Evolutionary conservation across 2,113 vertebrate genomes (phyloP).

Genomic region (Myiozetetes cayanensis): DNA sequence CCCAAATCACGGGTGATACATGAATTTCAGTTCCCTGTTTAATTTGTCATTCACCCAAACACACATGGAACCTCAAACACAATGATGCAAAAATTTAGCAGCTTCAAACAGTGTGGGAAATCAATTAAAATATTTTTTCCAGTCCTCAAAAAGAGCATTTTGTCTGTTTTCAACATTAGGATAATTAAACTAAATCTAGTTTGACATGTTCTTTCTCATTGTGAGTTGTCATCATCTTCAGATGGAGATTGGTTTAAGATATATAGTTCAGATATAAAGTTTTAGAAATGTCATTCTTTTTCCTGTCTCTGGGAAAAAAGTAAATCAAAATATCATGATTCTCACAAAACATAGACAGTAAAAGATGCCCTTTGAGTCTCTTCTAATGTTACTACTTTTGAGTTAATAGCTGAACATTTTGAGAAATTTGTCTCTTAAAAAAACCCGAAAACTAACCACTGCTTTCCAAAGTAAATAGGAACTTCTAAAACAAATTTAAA

Average conservation of each 20-base stretch:
- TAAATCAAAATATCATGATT: not conserved
- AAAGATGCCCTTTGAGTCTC: not conserved
- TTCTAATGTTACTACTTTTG: not conserved
- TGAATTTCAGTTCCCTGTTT: not conserved
- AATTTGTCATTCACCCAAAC: not conserved
- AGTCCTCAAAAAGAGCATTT: rapidly evolving
- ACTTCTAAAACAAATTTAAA: not conserved
- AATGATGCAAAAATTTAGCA: not conserved
- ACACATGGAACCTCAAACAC: not conserved
- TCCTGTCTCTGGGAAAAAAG: not conserved
- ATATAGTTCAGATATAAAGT: not conserved
- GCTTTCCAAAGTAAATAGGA: not conserved
- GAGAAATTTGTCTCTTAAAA: not conserved
- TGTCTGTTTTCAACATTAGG: not conserved
- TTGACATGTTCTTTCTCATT: not conserved
- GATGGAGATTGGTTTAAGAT: not conserved
- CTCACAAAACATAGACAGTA: not conserved
- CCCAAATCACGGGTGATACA: not conserved
- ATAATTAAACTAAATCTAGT: not conserved
- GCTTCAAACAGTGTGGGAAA: not conserved
- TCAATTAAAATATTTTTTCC: not conserved
- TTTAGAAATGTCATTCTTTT: not conserved
- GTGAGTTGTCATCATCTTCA: not conserved
- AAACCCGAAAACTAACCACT: not conserved
- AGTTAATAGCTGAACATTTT: not conserved